These are phyloP conservation scores for Tribolium castaneum DNA, from an alignment of 1,140 invertebrate genomes.

Conservation along the genomic window DNA sequence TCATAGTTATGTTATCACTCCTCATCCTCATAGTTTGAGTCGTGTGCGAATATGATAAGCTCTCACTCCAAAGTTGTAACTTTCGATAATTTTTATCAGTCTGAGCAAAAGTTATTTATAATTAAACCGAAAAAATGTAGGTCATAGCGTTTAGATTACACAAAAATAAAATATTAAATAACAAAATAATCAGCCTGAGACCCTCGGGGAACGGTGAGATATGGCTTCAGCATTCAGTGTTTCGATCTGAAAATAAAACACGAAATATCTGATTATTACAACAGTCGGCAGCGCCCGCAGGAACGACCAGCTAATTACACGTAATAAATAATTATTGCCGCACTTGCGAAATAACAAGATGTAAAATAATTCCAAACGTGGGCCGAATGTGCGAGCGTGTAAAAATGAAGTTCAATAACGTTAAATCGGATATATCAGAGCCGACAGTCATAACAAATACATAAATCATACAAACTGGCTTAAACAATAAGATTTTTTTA, in stretches of 20 bases:
- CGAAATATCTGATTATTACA: neutral
- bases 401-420: constrained; percentile 34
- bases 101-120: neutral
- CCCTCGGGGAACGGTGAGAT: constrained; percentile 5
- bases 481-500: constrained; percentile 31
- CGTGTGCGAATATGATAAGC: too few species aligned
- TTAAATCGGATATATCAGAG: neutral
- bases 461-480: constrained; percentile 11
- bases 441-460: constrained; percentile 11
- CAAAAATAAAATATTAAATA: constrained; percentile 2
- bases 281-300: neutral
- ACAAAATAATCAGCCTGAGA: constrained; percentile 1
- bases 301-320: neutral
- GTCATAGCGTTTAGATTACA: constrained; percentile 5
- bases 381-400: neutral
- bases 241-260: neutral
- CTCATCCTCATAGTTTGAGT: too few species aligned
- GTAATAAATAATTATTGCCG: neutral
- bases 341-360: neutral
- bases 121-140: constrained; percentile 15
- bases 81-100: constrained; percentile 16
- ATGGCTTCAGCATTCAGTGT: neutral
- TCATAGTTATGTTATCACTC: neutral
- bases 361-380: neutral
- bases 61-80: neutral